A percentile compares a stretch with the other conserved stretches of the same genome.
phyloP scores from a whole-genome alignment of 2,797 vertebrate species.

The Danio jaintianensis region DNA sequence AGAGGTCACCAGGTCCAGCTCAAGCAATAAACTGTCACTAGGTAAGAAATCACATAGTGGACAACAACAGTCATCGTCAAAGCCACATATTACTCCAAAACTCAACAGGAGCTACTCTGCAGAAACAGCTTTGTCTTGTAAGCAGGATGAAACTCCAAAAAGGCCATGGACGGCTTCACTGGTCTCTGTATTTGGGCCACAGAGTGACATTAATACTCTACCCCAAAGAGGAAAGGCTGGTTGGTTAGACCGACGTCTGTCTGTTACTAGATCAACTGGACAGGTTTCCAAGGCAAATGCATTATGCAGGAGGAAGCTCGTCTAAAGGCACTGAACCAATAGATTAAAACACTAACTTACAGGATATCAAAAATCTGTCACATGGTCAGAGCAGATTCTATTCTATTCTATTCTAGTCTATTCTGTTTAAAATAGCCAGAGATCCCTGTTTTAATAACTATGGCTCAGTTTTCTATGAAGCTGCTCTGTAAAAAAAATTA shows the following conservation, averaged over 20 bases:
- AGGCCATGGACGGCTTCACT: slow-evolving; percentile 45
- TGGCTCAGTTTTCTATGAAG: no score
- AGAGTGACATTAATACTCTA: slow-evolving; percentile 51
- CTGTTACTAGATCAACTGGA: slow-evolving; percentile 57
- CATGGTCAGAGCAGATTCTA: background rate
- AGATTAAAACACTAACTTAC: slow-evolving; percentile 24
- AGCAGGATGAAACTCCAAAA: slow-evolving; percentile 1
- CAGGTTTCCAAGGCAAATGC: slow-evolving; percentile 50
- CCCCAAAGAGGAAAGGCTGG: slow-evolving; percentile 38
- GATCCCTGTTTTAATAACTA: no score
- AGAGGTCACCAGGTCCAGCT: background rate
- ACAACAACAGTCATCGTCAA: background rate
- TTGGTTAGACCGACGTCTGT: slow-evolving; percentile 20
- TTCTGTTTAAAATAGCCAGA: no score
- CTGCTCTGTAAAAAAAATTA: no score
- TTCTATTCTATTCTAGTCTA: background rate
- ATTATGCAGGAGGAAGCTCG: slow-evolving; percentile 29
- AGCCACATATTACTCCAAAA: background rate
- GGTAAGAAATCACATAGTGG: background rate
- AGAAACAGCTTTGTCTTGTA: background rate
- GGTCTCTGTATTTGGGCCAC: slow-evolving; percentile 29
- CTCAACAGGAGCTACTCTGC: slow-evolving; percentile 1
- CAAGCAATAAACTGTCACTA: background rate
- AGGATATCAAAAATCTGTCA: background rate
- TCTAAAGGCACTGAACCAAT: slow-evolving; percentile 42